Evolutionary conservation across 1,140 invertebrate species (phyloP).

Genomic region (Pseudomyrmex cubaensis): DNA sequence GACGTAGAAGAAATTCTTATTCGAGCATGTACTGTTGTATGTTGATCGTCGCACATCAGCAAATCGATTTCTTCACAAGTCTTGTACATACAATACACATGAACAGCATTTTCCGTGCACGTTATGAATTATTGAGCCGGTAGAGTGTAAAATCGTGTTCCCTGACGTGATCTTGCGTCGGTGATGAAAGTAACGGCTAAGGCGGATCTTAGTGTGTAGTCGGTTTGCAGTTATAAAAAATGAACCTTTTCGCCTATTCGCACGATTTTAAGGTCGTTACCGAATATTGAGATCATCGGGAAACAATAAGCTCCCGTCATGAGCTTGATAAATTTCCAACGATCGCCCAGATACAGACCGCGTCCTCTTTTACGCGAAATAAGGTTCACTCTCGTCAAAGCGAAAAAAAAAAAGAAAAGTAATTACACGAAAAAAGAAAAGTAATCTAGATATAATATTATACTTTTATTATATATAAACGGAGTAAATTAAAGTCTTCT

Average conservation of each 20-base stretch:
- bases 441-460: too few species aligned
- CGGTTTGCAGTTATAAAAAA: constrained; percentile 3
- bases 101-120: neutral
- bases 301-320: constrained; percentile 33
- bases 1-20: neutral
- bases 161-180: neutral
- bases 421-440: neutral
- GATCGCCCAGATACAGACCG: neutral
- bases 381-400: neutral
- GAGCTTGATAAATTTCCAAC: constrained; percentile 45
- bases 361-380: neutral
- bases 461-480: too few species aligned
- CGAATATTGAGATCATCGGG: constrained; percentile 17
- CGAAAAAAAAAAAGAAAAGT: neutral
- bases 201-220: too few species aligned
- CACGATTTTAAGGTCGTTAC: constrained; percentile 13
- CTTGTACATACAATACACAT: neutral
- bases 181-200: constrained; percentile 11
- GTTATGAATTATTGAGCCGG: constrained; percentile 10
- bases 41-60: neutral
- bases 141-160: constrained; percentile 4
- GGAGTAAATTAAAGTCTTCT: too few species aligned
- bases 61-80: neutral
- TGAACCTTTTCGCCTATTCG: neutral
- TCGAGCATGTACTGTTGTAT: neutral